These are phyloP conservation scores for Bradypodion ventrale DNA, from an alignment of 2,797 vertebrate species.

Conservation along the genomic window DNA sequence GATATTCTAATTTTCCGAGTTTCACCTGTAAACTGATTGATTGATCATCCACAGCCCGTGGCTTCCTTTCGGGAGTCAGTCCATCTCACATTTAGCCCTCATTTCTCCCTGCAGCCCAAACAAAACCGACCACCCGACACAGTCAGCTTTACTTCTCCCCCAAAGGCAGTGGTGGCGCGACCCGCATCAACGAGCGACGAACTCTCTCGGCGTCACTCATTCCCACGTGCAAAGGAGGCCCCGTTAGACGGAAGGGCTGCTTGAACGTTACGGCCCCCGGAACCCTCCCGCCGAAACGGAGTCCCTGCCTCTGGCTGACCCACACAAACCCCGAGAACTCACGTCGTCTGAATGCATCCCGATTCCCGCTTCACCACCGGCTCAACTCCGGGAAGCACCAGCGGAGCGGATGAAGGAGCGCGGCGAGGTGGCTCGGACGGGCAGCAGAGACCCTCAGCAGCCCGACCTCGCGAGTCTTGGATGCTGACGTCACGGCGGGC, in stretches of 20 bases:
- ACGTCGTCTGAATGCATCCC: conserved; percentile 55
- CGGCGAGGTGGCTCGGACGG: no score
- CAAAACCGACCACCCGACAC: background rate
- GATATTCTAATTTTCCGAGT: no score
- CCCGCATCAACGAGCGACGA: no score
- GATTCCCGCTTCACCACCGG: rapidly evolving
- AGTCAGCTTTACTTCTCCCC: background rate
- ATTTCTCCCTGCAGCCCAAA: no score
- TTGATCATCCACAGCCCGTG: no score
- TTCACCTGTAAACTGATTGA: no score
- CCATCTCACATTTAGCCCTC: no score
- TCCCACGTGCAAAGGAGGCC: background rate
- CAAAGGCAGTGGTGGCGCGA: background rate
- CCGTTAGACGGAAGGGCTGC: background rate
- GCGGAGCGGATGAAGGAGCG: no score
- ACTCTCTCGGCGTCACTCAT: background rate
- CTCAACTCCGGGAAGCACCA: rapidly evolving
- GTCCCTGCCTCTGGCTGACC: background rate
- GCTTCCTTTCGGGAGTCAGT: no score
- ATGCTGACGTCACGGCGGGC: background rate
- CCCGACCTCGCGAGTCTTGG: background rate
- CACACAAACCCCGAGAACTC: background rate
- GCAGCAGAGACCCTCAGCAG: no score
- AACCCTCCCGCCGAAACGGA: no score
- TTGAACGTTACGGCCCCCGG: rapidly evolving